Base-by-base conservation (phyloP, 2,797 vertebrate genomes). In the Syngnathus acus region DNA sequence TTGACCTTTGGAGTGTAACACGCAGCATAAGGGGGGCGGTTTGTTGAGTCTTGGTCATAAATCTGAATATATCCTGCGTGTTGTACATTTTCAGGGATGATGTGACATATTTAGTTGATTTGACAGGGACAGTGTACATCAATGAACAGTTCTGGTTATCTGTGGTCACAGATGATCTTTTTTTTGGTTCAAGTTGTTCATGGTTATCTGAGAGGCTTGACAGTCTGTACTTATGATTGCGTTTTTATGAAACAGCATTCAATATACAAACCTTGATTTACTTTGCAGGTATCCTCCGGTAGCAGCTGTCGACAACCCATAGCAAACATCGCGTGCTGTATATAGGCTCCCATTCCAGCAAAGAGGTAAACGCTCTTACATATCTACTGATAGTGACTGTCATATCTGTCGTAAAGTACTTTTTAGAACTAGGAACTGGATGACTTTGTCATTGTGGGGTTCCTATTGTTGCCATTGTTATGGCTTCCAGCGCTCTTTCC, bases 1-100 rank as follows among this genome's bases (percentile, higher is more conserved):
- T 89, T 92, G 91, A 93, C 91, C 92, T 92, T 93, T 92, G 91
- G 89, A 92, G 87, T 84, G 86, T 91, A 87, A 90, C 87, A 84
- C 71, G 77, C 85, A 83, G 82, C 62, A 61, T 67, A 80, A 80
- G 80, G 87, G 89, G 88, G 86, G 87, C 87, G 88, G 87, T 82
- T 77, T 77, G 67, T 65, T 60, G 32, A 68, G 80, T 78, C 68
- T 82, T 75, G 58, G 77, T 78, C 74, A 85, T 81, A 84, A 86
- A 82, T 76, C 72, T 81, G 76, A 69, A 77, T 76, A 80, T 80
- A 84, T 81, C 79, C 70, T 79, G 72, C 40, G 68, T 63, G 69
- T 73, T 81, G 69, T 72, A 57, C 70, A 68, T 84, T 32, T 65
- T 77, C 39, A 53, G 26, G 26, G 48, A 64, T 40, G 19, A 40